These are phyloP conservation scores for Archilochus colubris DNA, from an alignment of 2,113 vertebrate species.

Conservation along the genomic window DNA sequence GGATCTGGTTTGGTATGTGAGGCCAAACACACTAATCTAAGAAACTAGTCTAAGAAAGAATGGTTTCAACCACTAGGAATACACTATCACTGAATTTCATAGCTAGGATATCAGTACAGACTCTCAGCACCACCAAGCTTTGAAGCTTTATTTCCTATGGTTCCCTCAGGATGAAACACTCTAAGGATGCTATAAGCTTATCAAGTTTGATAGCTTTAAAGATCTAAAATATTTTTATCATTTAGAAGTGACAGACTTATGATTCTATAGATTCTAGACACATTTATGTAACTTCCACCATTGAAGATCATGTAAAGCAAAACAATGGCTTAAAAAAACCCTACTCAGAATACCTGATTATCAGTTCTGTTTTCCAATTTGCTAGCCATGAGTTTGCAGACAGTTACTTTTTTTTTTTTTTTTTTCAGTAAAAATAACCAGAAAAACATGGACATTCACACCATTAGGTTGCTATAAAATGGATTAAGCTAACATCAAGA, in stretches of 20 bases:
- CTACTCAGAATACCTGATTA: not conserved
- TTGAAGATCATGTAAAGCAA: not conserved
- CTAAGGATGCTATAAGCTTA: not conserved
- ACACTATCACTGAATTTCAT: not conserved
- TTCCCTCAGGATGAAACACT: not conserved
- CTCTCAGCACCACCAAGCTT: not conserved
- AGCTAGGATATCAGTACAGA: not conserved
- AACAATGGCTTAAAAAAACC: not conserved
- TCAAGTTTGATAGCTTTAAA: not conserved
- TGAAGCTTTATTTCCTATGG: not conserved
- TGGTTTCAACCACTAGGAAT: not conserved
- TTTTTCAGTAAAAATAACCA: not conserved
- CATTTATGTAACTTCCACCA: no score
- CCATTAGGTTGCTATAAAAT: not conserved
- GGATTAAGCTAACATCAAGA: not conserved
- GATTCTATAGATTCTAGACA: not conserved
- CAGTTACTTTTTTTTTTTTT: fast-evolving
- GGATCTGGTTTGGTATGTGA: not conserved
- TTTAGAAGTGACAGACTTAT: not conserved
- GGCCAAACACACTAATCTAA: not conserved
- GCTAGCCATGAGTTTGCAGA: not conserved
- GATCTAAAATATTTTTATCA: not conserved
- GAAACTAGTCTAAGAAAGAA: not conserved
- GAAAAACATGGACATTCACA: not conserved
- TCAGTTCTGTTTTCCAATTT: not conserved